Base-by-base conservation (phyloP, 2,797 vertebrate genomes). In the Benthosema pterotum region DNA sequence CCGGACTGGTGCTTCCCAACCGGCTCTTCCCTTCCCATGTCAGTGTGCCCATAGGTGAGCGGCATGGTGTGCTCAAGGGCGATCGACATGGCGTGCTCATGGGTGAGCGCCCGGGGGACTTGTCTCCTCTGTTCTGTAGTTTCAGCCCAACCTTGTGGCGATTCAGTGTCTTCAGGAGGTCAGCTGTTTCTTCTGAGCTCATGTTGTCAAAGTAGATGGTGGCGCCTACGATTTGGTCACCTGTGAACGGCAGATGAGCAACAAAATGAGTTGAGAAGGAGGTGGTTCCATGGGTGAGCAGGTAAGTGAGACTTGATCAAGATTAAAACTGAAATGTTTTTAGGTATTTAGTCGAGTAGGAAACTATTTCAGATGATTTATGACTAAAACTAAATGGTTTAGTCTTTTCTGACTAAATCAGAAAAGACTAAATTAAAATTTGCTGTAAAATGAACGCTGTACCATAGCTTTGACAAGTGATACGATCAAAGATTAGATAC, bases 121-220 rank as follows among this genome's bases (percentile, higher is more conserved):
- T 94, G 77, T 97, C 96, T 15, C 93, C 95, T 22, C 92, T 95
- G 32, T 97, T 94, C 80, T 99, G 97, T 71, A 99, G 87, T 88
- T 97, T 96, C 68, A 99, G 88, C 48, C 96, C 97, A 79, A 98
- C 93, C 0, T 95, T 94, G 87, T 98, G 97, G 38, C 92, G 93
- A 8, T 95, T 95, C 79, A 99, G 78, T 71, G 89, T 95, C 79
- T 93, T 94, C 69, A 99, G 88, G 51, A 99, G 85, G 14, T 97
- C 94, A 11, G 94, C 70, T 52, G 94, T 95, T 82, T 98, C 97
- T 12, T 94, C 95, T 0, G 95, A 95, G 68, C 90, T 95, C 92
- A 97, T 93, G 54, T 96, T 95, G 71, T 98, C 96, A 52, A 98
- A 97, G 78, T 98, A 98, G 73, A 98, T 94, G 7, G 97, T 98